Evolutionary conservation across 2,797 vertebrate species (phyloP), one percentile per base, ranked within the genome.

Genomic region (Scolopax bukidnonensis): DNA sequence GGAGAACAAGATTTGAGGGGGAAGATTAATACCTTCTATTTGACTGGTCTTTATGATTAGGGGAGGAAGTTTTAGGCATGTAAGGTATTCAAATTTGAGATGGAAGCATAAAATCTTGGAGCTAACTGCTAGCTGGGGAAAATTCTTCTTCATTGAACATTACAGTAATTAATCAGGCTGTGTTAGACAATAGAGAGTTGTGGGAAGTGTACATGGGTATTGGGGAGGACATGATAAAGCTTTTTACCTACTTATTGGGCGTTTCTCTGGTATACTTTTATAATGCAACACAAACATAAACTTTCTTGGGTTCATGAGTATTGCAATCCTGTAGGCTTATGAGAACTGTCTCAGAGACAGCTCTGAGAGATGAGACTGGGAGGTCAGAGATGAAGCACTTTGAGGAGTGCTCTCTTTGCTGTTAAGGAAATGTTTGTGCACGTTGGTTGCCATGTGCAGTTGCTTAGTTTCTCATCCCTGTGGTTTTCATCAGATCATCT

Each of bases 381-480:
- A 70, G 64, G 56, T 69, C 28, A 59, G 69, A 76, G 71, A 50
- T 27, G 12, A 24, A 81, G 13, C 15, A 11, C 18, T 71, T 88
- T 19, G 8, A 59, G 75, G 78, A 79, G 65, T 16, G 25, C 9
- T 77, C 28, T 73, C 36, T 43, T 65, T 57, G 47, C 4, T 3
- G 28, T 67, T 83, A 80, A 85, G 40, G 41, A 57, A 32, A 43
- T 36, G 13, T 74, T 83, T 68, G 32, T 87, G 40, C 1, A 4
- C 50, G 19, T 71, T 86, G 50, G 54, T 69, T 95, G 70, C 69
- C 3, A 3, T 48, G n/a, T 91, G 80, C 59, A 73, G 76, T 93
- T 91, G 80, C 67, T 94, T 91, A 61, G 69, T 93, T 93, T 91
- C 47, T 91, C 47, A 73, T 94, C 57, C 38, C 57, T 69, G 38